Evolutionary conservation across 2,888 invertebrate species (phyloP), one percentile per base, ranked within the genome.

Genomic region (Lochmaea crataegi): DNA sequence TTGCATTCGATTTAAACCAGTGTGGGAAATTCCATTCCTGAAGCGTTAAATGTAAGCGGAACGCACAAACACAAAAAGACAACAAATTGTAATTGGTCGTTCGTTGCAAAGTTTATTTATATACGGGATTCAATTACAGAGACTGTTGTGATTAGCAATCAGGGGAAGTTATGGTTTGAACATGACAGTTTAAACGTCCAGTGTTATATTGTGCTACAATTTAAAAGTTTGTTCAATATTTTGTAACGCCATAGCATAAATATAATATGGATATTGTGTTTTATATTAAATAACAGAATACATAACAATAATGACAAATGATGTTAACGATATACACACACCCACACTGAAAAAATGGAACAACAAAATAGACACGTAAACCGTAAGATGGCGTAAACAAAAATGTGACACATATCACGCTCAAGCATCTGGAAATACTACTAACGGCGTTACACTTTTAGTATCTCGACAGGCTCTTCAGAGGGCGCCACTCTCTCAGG

Each of bases 51-150:
- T 10, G 53, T 53, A 16, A 58, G 9, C 32, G 53, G 58, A 53
- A 65, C 71, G 65, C 53, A 22, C 12, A 53, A 10, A 60, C 26
- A 61, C n/a, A 61, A 14, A n/a, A 61, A 61, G 14, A 26, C 42
- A 70, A 69, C 57, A 56, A 26, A 51, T 67, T 18, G 70, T 72
- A 67, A 73, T 73, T 69, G 69, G 45, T 76, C 63, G 65, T 68
- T 56, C 66, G 56, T 48, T 60, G 7, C 56, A 61, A 73, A 74
- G 65, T 74, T 70, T 74, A 75, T 77, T 74, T 69, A 79, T 75
- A 75, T 70, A 74, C 72, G 22, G 76, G 77, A 79, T 80, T 81
- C 78, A 81, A 81, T 80, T 80, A 80, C 77, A 78, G 76, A 61
- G 74, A 53, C 66, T 75, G 76, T 78, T 77, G 77, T 75, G 75